These are phyloP conservation scores for Tupaia tana DNA, from an alignment of 2,113 vertebrate species.

Conservation along the genomic window DNA sequence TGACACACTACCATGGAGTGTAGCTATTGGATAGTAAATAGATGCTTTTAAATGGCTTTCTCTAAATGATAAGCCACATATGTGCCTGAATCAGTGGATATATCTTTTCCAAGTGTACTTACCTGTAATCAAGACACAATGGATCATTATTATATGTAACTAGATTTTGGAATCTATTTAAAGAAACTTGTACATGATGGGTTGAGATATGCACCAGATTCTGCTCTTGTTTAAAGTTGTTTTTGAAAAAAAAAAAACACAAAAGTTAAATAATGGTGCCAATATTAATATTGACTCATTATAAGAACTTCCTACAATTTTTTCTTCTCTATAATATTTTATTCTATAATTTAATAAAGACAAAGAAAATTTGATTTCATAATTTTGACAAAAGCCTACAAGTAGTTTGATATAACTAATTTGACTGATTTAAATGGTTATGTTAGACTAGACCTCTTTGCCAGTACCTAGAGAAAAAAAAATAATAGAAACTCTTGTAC, in stretches of 20 bases:
- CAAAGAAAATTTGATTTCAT: not conserved
- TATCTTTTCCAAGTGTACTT: not conserved
- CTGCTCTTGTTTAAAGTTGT: not conserved
- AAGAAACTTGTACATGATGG: not conserved
- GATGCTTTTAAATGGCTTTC: not conserved
- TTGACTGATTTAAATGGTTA: not conserved
- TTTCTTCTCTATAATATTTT: not conserved
- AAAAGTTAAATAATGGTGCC: not conserved
- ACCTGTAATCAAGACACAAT: not conserved
- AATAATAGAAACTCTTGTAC: not conserved
- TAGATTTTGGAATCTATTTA: not conserved
- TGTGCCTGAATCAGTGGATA: not conserved
- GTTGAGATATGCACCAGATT: not conserved
- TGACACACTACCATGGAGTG: not conserved
- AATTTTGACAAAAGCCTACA: not conserved
- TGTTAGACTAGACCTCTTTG: not conserved
- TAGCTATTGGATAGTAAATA: not conserved
- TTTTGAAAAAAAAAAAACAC: no score
- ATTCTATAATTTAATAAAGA: not conserved
- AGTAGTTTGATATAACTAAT: not conserved
- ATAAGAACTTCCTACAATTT: not conserved
- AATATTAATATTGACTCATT: no score
- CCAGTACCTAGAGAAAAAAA: not conserved
- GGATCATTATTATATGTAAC: not conserved
- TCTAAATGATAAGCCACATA: not conserved